Evolutionary conservation across 1,140 invertebrate species (phyloP), one percentile per base, ranked within the genome.

Genomic region (Luehdorfia chinensis): DNA sequence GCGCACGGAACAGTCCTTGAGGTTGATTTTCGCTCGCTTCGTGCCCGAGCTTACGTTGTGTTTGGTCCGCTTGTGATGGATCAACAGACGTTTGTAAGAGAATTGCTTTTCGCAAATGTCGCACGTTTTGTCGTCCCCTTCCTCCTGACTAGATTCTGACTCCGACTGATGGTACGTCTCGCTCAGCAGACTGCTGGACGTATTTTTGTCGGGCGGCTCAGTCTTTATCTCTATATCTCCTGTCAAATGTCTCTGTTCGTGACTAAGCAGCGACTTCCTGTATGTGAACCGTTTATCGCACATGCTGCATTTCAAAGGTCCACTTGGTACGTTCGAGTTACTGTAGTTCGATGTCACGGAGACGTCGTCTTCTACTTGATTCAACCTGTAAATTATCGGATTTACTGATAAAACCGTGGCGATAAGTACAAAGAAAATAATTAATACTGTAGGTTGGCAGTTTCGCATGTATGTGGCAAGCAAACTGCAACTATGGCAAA

Each of bases 21-120:
- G 53, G 19, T 55, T 75, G 4, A 84, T 68, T 27, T 75, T 78
- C 4, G 80, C 72, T n/a, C 79, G 63, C 32, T 85, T 84, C 5
- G 61, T 66, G 3, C 76, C 80, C 0, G 80, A 72, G 13, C 67
- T 66, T 63, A 75, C 75, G 36, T 70, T 74, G 43, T 86, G 79
- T 50, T 86, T 84, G 0, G 73, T 79, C 11, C 70, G 50, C 43
- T 78, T 84, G 46, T 83, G 77, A 4, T 77, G 74, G 2, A 75
- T 19, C 4, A 78, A 49, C 4, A 74, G 53, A 1, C 76, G 67
- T 30, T 70, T 76, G 54, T 84, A 86, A 1, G 80, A 84, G 43
- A 86, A 84, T 44, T 74, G 66, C 36, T 83, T 83, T 47, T 86
- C 83, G 27, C 83, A 86, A 16, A 86, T 83, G 19, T 84, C 77